These are phyloP conservation scores for Willowsia nigromaculata DNA, from an alignment of 2,888 invertebrate species.

Conservation along the genomic window DNA sequence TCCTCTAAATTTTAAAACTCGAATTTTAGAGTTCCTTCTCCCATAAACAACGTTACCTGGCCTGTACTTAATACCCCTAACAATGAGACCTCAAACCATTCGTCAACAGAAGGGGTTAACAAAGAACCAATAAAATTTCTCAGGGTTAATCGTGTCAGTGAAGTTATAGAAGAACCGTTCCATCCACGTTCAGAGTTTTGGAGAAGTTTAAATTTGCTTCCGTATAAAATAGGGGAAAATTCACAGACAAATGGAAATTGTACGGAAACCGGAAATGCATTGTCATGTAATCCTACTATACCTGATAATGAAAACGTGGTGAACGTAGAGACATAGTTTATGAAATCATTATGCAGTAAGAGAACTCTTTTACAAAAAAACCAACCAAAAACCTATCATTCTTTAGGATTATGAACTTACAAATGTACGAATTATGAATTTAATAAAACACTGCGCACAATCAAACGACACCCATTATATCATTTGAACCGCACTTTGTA, in stretches of 20 bases:
- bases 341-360: too few species aligned
- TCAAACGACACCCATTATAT: too few species aligned
- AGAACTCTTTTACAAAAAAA: too few species aligned
- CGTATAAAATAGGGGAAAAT: neutral
- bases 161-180: conserved; percentile 66
- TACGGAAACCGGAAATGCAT: neutral
- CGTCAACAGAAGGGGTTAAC: neutral
- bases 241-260: too few species aligned
- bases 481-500: too few species aligned
- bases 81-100: neutral
- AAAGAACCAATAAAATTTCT: conserved; percentile 37
- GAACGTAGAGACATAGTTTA: too few species aligned
- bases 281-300: too few species aligned
- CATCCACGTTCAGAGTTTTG: conserved; percentile 59
- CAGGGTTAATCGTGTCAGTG: conserved; percentile 42
- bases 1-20: neutral
- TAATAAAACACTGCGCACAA: too few species aligned
- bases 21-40: conserved; percentile 44
- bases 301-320: too few species aligned
- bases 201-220: conserved; percentile 54
- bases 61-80: neutral
- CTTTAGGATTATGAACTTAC: too few species aligned
- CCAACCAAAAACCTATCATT: too few species aligned
- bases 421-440: too few species aligned
- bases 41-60: conserved; percentile 34